Evolutionary conservation across 1,140 invertebrate species (phyloP).

Genomic region (Delia radicum): DNA sequence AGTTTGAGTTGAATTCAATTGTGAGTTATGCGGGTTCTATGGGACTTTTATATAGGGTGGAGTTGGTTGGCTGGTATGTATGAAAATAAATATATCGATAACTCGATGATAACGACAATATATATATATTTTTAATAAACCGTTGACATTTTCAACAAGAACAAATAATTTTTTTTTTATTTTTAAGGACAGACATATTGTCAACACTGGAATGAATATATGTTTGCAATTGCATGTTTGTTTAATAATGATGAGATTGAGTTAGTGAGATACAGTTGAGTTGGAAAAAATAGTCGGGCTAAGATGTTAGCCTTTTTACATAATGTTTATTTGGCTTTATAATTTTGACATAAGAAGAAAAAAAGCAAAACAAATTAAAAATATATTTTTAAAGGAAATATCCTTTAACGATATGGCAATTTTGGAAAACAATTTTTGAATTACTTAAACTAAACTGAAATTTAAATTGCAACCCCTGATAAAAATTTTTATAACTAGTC

Average conservation of each 20-base stretch:
- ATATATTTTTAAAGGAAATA: no score
- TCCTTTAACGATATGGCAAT: no score
- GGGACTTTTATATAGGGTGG: background rate
- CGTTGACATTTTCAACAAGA: conserved; percentile 1
- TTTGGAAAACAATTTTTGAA: no score
- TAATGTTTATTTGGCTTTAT: no score
- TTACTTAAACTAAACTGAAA: no score
- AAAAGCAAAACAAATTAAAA: no score
- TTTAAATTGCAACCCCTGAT: no score
- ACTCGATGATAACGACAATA: background rate
- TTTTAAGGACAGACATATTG: background rate
- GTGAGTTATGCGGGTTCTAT: background rate
- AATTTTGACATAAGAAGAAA: no score
- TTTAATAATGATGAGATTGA: background rate
- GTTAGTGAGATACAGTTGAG: background rate
- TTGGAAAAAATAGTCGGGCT: background rate
- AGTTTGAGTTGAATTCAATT: background rate
- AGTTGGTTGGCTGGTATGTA: background rate
- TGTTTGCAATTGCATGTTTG: conserved; percentile 1
- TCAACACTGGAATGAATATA: background rate
- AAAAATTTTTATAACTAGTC: no score
- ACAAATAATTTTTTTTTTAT: background rate
- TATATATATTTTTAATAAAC: background rate
- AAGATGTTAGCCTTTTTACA: no score
- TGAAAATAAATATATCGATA: conserved; percentile 1